Evolutionary conservation across 2,113 vertebrate genomes (phyloP).

Genomic region (Ctenomys sociabilis): DNA sequence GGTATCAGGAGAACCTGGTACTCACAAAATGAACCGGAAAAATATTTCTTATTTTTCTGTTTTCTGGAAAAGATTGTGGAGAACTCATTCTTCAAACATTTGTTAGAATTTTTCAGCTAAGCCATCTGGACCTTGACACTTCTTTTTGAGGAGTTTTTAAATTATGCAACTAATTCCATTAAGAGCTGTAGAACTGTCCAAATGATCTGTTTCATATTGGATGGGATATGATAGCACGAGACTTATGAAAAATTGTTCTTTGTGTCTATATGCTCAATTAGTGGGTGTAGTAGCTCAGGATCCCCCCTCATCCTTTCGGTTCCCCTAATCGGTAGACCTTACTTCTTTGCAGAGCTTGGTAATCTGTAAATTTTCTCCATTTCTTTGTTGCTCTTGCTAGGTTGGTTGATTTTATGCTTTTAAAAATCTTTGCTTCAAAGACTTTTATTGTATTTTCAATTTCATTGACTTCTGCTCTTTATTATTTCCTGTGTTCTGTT

Average conservation of each 20-base stretch:
- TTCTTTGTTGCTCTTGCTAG: neutral
- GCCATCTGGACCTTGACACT: neutral
- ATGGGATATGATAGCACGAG: too few relatives aligned
- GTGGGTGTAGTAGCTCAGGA: neutral
- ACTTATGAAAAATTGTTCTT: neutral
- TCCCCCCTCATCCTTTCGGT: neutral
- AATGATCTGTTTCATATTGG: neutral
- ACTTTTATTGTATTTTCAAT: neutral
- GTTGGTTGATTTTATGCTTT: neutral
- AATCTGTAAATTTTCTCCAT: neutral
- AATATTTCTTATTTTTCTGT: neutral
- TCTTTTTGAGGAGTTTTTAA: neutral
- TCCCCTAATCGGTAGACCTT: neutral
- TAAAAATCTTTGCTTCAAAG: neutral
- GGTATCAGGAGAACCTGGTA: neutral
- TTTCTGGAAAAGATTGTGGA: neutral
- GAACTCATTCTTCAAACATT: neutral
- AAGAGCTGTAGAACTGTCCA: neutral
- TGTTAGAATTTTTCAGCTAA: neutral
- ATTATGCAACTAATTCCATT: neutral
- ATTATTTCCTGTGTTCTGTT: neutral
- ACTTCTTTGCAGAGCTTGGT: neutral
- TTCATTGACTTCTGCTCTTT: neutral
- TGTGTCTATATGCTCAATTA: neutral
- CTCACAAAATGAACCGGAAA: neutral